Conservation (phyloP, 2,113 vertebrate species). For the Labrus mixtus region DNA sequence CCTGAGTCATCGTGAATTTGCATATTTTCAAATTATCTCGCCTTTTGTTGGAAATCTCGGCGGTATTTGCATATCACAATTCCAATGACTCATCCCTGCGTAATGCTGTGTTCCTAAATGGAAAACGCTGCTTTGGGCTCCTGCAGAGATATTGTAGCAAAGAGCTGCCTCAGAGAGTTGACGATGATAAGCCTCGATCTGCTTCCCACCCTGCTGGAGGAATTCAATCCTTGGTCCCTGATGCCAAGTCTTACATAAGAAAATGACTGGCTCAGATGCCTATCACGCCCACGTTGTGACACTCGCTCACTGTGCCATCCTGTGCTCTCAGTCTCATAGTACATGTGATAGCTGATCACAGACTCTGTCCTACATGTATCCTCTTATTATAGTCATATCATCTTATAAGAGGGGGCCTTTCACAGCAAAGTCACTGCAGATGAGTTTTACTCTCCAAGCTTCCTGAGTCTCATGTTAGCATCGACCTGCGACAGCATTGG, state of each 20-base stretch:
- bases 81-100: conserved; percentile 45
- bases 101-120: conserved; percentile 38
- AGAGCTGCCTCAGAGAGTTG: conserved; percentile 22
- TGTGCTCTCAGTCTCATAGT: conserved; percentile 37
- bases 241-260: conserved; percentile 62
- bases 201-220: conserved; percentile 13
- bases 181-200: conserved; percentile 31
- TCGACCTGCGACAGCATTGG: not conserved
- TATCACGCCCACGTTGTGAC: conserved; percentile 47
- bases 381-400: not conserved
- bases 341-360: conserved; percentile 40
- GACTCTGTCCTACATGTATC: conserved; percentile 5
- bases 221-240: conserved; percentile 28
- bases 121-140: conserved; percentile 29
- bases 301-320: conserved; percentile 33
- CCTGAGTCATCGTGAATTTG: conserved; percentile 47
- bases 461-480: conserved; percentile 1
- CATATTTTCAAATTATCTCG: conserved; percentile 59
- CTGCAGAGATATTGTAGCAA: conserved; percentile 19
- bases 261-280: conserved; percentile 41
- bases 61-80: conserved; percentile 40
- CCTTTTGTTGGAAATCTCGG: conserved; percentile 50
- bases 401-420: conserved; percentile 3
- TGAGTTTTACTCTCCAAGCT: conserved; percentile 1
- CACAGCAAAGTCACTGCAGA: conserved; percentile 24